Evolutionary conservation across 2,888 invertebrate species (phyloP).

Genomic region (Ashinkailepas kermadecensis): DNA sequence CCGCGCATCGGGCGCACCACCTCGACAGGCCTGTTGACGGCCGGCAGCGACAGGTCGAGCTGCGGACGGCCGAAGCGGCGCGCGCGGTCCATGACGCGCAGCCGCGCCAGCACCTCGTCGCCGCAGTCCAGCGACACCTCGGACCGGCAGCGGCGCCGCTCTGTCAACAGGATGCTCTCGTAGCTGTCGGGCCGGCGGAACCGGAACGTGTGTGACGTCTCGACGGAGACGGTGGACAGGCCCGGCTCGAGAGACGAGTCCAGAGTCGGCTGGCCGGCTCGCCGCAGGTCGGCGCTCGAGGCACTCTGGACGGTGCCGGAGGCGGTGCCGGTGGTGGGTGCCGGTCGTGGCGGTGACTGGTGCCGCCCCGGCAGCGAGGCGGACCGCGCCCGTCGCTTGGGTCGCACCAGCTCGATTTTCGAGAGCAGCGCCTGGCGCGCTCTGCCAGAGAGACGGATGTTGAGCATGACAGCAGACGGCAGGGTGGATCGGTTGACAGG

Average conservation of each 20-base stretch:
- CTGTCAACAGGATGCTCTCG: slow-evolving; percentile 19
- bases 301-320: not conserved
- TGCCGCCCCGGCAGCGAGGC: not conserved
- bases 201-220: slow-evolving; percentile 9
- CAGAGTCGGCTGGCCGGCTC: not conserved
- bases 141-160: not conserved
- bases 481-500: not conserved
- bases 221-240: not conserved
- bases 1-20: slow-evolving; percentile 5
- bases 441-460: slow-evolving; percentile 7
- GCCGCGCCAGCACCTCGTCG: slow-evolving; percentile 8
- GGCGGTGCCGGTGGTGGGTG: too few species aligned
- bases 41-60: not conserved
- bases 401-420: slow-evolving; percentile 1
- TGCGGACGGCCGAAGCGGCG: not conserved
- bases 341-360: not conserved
- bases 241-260: not conserved
- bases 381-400: not conserved
- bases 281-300: not conserved
- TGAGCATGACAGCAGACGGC: not conserved
- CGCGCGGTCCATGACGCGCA: not conserved
- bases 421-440: slow-evolving; percentile 6
- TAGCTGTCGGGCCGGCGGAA: slow-evolving; percentile 7
- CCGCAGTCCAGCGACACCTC: slow-evolving; percentile 3
- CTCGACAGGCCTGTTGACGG: not conserved